Evolutionary conservation across 2,113 vertebrate genomes (phyloP), one percentile per base, ranked within the genome.

Genomic region (Takifugu flavidus): DNA sequence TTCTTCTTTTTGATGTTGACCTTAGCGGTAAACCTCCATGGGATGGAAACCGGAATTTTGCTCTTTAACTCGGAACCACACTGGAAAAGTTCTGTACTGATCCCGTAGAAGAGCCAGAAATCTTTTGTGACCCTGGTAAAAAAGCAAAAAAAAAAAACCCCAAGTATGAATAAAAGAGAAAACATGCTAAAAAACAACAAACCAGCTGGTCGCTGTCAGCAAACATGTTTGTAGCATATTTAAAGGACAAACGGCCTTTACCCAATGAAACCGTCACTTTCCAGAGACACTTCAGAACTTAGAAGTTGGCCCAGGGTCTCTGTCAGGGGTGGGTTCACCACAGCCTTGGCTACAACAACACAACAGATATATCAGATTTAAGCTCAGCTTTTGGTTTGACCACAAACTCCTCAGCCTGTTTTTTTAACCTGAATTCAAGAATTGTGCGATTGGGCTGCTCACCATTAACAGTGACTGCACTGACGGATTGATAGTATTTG

Each of bases 11-110:
- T 68, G 4, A 78, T 0, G 0, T 91, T 90, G 44, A 87, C 51
- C 64, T 83, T 90, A 12, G 79, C 65, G 4, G 58, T 13, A 72
- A 89, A 56, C 29, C 84, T 85, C 88, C 87, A 89, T 0, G 89
- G 91, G n/a, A 92, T n/a, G 12, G 49, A 39, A 4, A 54, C 0
- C 0, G 77, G 42, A 0, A 5, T 39, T 78, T 87, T 90, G 45
- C 67, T 76, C 56, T 84, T 88, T 0, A 89, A 26, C 72, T 92
- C 87, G 0, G 43, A 49, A 3, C 87, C 91, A 58, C 77, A 77
- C 77, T 92, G 90, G 67, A 92, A 89, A 8, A 91, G 49, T 15
- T 90, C 86, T 1, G 90, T 91, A 79, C 87, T 92, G 78, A 91
- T 86, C 7, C 90, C 91, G 13, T 91, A 85, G 77, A 83, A 90